Evolutionary conservation across 2,113 vertebrate species (phyloP).

Genomic region (Semnopithecus entellus): DNA sequence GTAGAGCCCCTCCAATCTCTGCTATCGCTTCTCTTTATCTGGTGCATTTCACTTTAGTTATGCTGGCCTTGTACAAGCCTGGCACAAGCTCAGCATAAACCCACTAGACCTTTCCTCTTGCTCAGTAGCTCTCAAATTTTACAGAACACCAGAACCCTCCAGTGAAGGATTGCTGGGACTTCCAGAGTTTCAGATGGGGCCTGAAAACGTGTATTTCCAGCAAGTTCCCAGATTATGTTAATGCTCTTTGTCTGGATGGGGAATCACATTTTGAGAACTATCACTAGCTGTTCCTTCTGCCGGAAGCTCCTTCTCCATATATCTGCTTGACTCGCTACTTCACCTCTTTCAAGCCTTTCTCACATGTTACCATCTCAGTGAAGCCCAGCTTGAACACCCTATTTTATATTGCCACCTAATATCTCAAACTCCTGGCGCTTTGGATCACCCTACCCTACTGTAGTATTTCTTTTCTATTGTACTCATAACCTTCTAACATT

Average conservation of each 20-base stretch:
- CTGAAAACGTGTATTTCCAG: background rate
- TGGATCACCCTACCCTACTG: background rate
- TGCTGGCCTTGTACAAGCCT: background rate
- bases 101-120: background rate
- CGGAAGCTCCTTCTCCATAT: background rate
- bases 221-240: background rate
- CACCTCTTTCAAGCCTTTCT: background rate
- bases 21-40: too few relatives aligned
- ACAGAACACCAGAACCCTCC: background rate
- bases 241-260: background rate
- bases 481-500: background rate
- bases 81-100: background rate
- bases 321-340: background rate
- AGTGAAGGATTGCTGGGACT: background rate
- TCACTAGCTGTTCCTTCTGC: background rate
- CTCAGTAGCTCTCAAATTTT: background rate
- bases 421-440: background rate
- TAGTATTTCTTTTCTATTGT: background rate
- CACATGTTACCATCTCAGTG: background rate
- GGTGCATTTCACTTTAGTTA: background rate
- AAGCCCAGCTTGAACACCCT: background rate
- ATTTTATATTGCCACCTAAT: background rate
- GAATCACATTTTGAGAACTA: background rate
- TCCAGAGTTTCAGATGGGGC: background rate
- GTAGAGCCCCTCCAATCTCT: background rate